Base-by-base conservation (phyloP, 2,113 vertebrate genomes). In the Nothoprocta pentlandii region DNA sequence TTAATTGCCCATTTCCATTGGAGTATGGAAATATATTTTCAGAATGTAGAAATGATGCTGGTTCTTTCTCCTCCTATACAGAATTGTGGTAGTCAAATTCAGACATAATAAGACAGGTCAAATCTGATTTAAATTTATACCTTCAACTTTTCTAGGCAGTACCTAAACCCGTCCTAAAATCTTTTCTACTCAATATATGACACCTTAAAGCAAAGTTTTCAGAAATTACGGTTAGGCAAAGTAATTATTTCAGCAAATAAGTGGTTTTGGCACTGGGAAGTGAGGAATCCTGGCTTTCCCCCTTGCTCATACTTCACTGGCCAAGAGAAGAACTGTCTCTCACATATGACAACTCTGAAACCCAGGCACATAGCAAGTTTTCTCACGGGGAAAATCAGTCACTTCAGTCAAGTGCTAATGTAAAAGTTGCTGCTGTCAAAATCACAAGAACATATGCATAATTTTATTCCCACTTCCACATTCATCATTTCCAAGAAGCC, bases 361-460 rank as follows among this genome's bases (percentile, higher is more conserved):
- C 36, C 56, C 1, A 10, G 95, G 83, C 86, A 71, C 85, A 44
- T 4, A 34, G 73, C 96, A 70, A 7, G 36, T 46, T 88, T 80
- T 78, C 83, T 92, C 92, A 75, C 93, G 68, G 81, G 68, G 80
- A 67, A n/a, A 32, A 77, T 74, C 92, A 92, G 46, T 71, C 93
- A 64, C 10, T 67, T 39, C 82, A 70, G 15, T 78, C 92, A 86
- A 16, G 41, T 84, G 83, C 62, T 47, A 20, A 20, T 4, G 23
- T 5, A 47, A 77, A 92, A 70, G 32, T 6, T 51, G 88, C 30
- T 94, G 79, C 95, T 95, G 95, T 92, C 96, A 96, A 59, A 95
- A 90, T 78, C 92, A 75, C 80, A 90, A 2, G 30, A 83, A 78
- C 61, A 71, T 26, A 10, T 68, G 83, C 93, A 94, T 95, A 86